These are phyloP conservation scores for Drosophila cognata DNA, from an alignment of 2,888 invertebrate species.

Conservation along the genomic window DNA sequence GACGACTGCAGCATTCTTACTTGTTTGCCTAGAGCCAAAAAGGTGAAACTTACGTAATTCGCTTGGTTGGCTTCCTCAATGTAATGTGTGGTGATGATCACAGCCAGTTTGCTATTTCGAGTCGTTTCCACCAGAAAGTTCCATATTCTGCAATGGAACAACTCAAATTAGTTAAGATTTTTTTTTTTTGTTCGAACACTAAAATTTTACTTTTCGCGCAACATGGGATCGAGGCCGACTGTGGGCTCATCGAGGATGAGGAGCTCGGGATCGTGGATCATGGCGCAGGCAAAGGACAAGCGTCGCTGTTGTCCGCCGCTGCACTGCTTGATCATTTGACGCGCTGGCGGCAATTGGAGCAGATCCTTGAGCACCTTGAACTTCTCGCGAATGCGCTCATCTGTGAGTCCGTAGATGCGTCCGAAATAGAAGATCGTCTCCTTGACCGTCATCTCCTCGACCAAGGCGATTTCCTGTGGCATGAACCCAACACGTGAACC, in stretches of 20 bases:
- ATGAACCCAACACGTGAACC: constrained; percentile 93
- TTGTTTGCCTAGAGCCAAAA: neutral
- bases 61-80: constrained; percentile 96
- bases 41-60: constrained; percentile 87
- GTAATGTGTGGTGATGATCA: constrained; percentile 97
- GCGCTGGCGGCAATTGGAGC: constrained; percentile 90
- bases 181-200: rapidly evolving
- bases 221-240: constrained; percentile 95
- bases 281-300: constrained; percentile 94
- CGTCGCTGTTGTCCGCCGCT: constrained; percentile 96
- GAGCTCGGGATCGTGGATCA: constrained; percentile 94
- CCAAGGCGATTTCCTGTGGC: constrained; percentile 95
- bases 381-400: constrained; percentile 87
- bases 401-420: constrained; percentile 91
- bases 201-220: constrained; percentile 89
- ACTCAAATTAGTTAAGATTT: neutral
- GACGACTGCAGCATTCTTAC: neutral
- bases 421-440: constrained; percentile 96
- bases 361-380: constrained; percentile 89
- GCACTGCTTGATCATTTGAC: constrained; percentile 88
- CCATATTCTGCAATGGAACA: constrained; percentile 91
- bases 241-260: constrained; percentile 97
- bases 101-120: constrained; percentile 89
- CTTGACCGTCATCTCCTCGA: constrained; percentile 91
- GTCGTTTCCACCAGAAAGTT: constrained; percentile 91